Conservation (phyloP, 2,888 invertebrate genomes). For the Hoplodrina blanda region DNA sequence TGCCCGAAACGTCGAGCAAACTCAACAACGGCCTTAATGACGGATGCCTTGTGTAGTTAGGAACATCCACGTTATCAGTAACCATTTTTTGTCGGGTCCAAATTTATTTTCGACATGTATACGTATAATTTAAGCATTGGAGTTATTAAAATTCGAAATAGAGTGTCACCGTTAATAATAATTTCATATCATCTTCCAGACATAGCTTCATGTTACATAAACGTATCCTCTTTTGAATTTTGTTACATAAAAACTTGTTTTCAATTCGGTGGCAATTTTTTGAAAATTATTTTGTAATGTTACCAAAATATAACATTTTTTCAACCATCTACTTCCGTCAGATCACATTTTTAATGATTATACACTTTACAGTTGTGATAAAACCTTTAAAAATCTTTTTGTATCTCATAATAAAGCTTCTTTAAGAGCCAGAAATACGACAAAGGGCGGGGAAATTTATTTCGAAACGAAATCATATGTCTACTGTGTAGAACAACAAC, state of each 20-base stretch:
- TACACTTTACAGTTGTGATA: conserved; percentile 58
- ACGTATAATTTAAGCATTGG: conserved; percentile 85
- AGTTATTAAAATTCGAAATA: conserved; percentile 85
- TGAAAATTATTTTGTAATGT: conserved; percentile 44
- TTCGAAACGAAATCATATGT: conserved; percentile 90
- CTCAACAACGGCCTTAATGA: conserved; percentile 91
- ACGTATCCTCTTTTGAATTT: conserved; percentile 58
- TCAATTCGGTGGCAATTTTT: conserved; percentile 65
- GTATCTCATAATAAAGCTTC: conserved; percentile 62
- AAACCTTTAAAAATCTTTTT: conserved; percentile 57
- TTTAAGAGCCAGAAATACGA: conserved; percentile 72
- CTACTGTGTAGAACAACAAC: conserved; percentile 90
- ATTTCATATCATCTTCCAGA: conserved; percentile 65
- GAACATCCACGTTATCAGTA: conserved; percentile 54
- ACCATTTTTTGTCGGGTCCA: conserved; percentile 83
- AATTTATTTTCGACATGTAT: conserved; percentile 85
- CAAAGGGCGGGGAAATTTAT: conserved; percentile 83
- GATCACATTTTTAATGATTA: conserved; percentile 46
- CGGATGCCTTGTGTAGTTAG: conserved; percentile 91
- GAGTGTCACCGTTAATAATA: conserved; percentile 78
- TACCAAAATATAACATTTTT: conserved; percentile 46
- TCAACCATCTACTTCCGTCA: conserved; percentile 42
- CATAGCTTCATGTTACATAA: conserved; percentile 41
- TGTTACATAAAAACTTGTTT: conserved; percentile 45
- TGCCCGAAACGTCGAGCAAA: conserved; percentile 85